These are phyloP conservation scores for Siniperca obscura DNA, from an alignment of 2,797 vertebrate species.

Conservation along the genomic window DNA sequence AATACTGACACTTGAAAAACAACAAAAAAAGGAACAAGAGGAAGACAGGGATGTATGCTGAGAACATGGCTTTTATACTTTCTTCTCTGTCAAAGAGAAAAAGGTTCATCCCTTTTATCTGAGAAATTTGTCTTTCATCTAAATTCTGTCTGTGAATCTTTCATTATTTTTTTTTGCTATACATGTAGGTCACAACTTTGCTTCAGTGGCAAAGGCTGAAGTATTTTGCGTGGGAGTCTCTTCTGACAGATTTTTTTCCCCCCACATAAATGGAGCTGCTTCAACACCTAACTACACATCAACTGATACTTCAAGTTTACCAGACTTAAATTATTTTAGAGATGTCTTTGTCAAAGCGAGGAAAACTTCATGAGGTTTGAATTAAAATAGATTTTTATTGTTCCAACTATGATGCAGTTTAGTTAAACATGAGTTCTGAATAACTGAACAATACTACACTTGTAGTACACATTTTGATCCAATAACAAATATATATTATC, in stretches of 20 bases:
- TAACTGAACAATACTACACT: too few relatives aligned
- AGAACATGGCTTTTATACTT: constrained; percentile 40
- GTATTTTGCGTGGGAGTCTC: constrained; percentile 27
- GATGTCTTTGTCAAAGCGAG: background rate
- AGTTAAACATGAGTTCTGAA: background rate
- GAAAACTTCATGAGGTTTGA: background rate
- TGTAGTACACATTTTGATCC: background rate
- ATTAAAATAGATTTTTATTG: background rate
- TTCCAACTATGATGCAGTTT: background rate
- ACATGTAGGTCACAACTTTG: constrained; percentile 45
- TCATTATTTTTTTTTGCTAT: constrained; percentile 29
- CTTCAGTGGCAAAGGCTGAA: constrained; percentile 29
- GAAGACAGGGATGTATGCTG: constrained; percentile 7
- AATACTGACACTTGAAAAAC: constrained; percentile 50
- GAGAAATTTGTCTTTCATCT: constrained; percentile 68
- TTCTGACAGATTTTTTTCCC: constrained; percentile 29
- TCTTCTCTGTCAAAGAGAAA: constrained; percentile 30
- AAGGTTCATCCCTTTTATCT: constrained; percentile 59
- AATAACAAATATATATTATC: background rate
- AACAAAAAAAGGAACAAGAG: constrained; percentile 29
- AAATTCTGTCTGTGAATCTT: constrained; percentile 59
- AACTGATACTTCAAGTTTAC: constrained; percentile 5
- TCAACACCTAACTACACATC: constrained; percentile 18
- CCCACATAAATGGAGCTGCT: constrained; percentile 11
- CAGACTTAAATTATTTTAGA: background rate